These are phyloP conservation scores for Lycia hirtaria DNA, from an alignment of 2,888 invertebrate genomes.

Conservation along the genomic window DNA sequence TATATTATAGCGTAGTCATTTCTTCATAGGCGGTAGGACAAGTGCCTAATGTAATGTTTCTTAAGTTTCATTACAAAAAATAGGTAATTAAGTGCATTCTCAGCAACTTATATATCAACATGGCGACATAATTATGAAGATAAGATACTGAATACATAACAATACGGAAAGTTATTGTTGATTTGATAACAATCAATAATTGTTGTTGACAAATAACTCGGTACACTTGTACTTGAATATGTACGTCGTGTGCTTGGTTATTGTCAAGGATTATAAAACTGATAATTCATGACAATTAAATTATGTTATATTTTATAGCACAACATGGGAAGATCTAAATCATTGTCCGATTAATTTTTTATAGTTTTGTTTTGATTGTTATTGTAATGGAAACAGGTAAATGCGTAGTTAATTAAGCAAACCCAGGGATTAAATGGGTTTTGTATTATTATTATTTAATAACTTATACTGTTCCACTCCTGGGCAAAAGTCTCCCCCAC, in stretches of 20 bases:
- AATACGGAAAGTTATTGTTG: background rate
- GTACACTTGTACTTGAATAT: slow-evolving; percentile 1
- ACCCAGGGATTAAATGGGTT: no score
- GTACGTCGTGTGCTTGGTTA: background rate
- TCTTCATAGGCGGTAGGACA: no score
- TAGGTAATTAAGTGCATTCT: background rate
- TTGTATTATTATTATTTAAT: no score
- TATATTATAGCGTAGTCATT: no score
- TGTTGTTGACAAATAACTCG: slow-evolving; percentile 3
- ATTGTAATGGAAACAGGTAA: background rate
- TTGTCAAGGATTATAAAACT: no score
- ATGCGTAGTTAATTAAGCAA: background rate
- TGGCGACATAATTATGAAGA: background rate
- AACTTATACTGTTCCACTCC: no score
- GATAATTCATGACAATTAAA: no score
- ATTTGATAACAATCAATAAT: background rate
- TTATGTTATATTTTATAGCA: no score
- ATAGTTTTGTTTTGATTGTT: background rate
- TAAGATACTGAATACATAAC: background rate
- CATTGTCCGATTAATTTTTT: background rate
- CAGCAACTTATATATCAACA: background rate
- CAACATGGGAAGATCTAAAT: background rate
- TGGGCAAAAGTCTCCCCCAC: no score
- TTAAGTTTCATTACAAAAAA: background rate
- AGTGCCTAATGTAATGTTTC: background rate